phyloP scores from a whole-genome alignment of 2,113 vertebrate species.

The Picathartes gymnocephalus region DNA sequence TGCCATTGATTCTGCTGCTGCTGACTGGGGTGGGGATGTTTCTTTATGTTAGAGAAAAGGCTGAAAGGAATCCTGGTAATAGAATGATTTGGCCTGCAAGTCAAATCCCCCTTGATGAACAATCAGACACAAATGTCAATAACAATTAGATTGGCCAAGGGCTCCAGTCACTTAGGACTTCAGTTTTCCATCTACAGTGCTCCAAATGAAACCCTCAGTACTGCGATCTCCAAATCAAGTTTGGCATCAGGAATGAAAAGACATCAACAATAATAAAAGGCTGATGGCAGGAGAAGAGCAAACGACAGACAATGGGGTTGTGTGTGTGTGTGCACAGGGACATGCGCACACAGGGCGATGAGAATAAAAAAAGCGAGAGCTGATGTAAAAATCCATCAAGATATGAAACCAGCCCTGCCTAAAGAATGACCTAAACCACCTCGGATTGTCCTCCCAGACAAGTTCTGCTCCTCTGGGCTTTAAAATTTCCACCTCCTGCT shows the following conservation, averaged over 20 bases:
- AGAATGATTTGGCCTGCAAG: constrained; percentile 71
- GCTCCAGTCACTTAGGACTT: constrained; percentile 81
- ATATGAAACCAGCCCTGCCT: neutral
- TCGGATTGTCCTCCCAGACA: neutral
- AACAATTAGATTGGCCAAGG: constrained; percentile 81
- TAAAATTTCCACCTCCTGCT: constrained; percentile 39
- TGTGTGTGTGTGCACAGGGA: neutral
- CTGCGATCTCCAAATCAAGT: constrained; percentile 73
- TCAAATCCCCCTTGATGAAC: constrained; percentile 76
- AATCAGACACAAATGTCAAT: constrained; percentile 82
- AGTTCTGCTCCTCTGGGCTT: constrained; percentile 24
- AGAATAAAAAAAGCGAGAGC: neutral
- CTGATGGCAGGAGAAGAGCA: constrained; percentile 62
- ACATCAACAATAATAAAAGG: constrained; percentile 71
- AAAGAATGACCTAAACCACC: neutral
- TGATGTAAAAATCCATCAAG: constrained; percentile 29
- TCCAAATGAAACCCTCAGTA: constrained; percentile 66
- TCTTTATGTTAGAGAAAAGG: constrained; percentile 34
- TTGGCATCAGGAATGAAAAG: constrained; percentile 82
- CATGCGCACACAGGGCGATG: neutral
- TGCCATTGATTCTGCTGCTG: constrained; percentile 66
- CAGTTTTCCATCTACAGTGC: constrained; percentile 66
- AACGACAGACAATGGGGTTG: neutral
- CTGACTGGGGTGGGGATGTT: neutral
- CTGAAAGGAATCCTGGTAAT: constrained; percentile 61